phyloP scores from a whole-genome alignment of 2,113 vertebrate genomes.

The Python bivittatus region DNA sequence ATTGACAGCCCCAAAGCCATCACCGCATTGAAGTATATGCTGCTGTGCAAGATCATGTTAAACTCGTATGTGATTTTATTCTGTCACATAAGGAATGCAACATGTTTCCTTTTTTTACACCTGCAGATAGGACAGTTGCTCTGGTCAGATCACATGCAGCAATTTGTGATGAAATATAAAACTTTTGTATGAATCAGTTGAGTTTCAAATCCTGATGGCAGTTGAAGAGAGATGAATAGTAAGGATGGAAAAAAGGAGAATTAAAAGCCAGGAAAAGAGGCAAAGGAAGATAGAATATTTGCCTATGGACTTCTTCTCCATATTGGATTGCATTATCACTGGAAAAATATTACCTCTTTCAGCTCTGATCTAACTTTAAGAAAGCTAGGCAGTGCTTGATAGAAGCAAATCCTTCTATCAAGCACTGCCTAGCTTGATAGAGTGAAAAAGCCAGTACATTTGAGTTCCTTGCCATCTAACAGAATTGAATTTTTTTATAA shows the following conservation, averaged over 20 bases:
- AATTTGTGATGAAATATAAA: background rate
- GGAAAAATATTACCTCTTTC: background rate
- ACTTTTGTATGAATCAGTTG: background rate
- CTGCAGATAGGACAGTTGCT: background rate
- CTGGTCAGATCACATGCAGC: background rate
- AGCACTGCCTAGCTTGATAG: too few relatives aligned
- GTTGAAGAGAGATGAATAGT: background rate
- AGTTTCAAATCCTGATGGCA: background rate
- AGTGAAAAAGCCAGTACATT: background rate
- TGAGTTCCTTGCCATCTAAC: background rate
- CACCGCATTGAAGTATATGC: conserved; percentile 98
- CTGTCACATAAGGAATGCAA: background rate
- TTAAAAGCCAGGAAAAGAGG: background rate
- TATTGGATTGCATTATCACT: background rate
- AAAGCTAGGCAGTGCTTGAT: background rate
- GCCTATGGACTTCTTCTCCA: background rate
- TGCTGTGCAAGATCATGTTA: conserved; percentile 99
- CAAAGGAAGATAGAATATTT: background rate
- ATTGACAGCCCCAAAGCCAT: conserved; percentile 95
- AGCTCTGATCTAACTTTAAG: background rate
- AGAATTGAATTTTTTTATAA: too few relatives aligned
- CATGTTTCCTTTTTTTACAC: background rate
- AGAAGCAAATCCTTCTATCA: background rate
- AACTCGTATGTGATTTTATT: conserved; percentile 81
- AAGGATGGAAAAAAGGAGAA: too few relatives aligned